phyloP scores from a whole-genome alignment of 1,140 invertebrate species.

The Acromyrmex charruanus region DNA sequence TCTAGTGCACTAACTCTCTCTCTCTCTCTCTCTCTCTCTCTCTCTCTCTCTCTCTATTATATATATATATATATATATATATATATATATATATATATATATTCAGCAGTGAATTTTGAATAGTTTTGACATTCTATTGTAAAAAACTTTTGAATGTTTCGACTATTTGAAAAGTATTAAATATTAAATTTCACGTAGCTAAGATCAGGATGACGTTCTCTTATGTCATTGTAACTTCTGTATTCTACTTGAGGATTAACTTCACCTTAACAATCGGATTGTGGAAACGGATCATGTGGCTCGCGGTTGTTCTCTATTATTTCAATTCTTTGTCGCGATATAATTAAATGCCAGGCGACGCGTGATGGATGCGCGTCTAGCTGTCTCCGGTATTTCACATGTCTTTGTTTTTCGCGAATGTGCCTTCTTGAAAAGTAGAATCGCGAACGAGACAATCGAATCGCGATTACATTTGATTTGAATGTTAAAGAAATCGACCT shows the following conservation, averaged over 20 bases:
- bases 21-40: too few relatives aligned
- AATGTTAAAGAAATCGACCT: background rate
- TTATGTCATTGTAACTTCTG: too few relatives aligned
- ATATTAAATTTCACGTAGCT: too few relatives aligned
- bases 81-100: too few relatives aligned
- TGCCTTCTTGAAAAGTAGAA: background rate
- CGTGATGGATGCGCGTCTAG: background rate
- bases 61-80: too few relatives aligned
- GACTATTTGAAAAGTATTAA: too few relatives aligned
- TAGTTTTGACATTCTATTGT: too few relatives aligned
- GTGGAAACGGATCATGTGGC: background rate
- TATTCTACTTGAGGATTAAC: background rate
- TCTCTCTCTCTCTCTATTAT: too few relatives aligned
- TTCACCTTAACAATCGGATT: background rate
- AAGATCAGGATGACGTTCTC: too few relatives aligned
- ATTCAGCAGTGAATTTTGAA: too few relatives aligned
- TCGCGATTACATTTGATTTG: constrained; percentile 9
- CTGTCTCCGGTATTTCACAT: background rate
- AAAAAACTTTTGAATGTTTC: too few relatives aligned
- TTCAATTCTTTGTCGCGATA: background rate
- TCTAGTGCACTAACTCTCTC: too few relatives aligned
- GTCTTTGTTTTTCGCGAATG: background rate
- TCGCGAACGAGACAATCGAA: constrained; percentile 5
- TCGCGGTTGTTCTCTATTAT: background rate
- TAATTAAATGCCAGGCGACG: background rate